Base-by-base conservation (phyloP, 2,797 vertebrate genomes). In the Arnoldichthys spilopterus region DNA sequence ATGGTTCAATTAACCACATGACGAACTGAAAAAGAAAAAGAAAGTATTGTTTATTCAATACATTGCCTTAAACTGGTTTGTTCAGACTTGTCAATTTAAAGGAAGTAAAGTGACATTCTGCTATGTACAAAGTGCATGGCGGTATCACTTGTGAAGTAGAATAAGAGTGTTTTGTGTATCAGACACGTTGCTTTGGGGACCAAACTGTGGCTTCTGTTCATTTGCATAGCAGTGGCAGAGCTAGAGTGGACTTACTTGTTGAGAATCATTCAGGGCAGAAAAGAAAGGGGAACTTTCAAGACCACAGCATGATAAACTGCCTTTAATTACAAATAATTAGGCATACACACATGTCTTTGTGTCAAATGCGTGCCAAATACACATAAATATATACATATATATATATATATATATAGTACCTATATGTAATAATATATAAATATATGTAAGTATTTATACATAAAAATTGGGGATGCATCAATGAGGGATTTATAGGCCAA, bases 221-320 rank as follows among this genome's bases (percentile, higher is more conserved):
- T 83, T 85, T 85, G 79, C 82, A 85, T 83, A 72, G 61, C 34
- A 67, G 74, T 43, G 13, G 40, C 30, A 59, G 63, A 43, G 47
- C 58, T 54, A 30, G 58, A 51, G 59, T 62, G 45, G 51, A 58
- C 73, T 70, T 34, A 54, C 69, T 64, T 71, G 59, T 75, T 62
- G 37, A 83, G 69, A 81, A 71, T 74, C 74, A 74, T 63, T 73
- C 32, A 47, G 51, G 43, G 62, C 45, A n/a, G 54, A 49, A 47
- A 32, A 67, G 80, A 83, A 83, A 77, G 71, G 64, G 82, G 84
- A 83, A 85, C 73, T 47, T 49, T 40, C 34, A 49, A 82, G 40
- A 80, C 71, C 80, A 80, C 75, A 80, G 56, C 4, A 26, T 58
- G 43, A n/a, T 67, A 51, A 73, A 79, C 49, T 58, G 66, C 68